Conservation (phyloP, 2,888 invertebrate species). For the Drosophila peninsularis region DNA sequence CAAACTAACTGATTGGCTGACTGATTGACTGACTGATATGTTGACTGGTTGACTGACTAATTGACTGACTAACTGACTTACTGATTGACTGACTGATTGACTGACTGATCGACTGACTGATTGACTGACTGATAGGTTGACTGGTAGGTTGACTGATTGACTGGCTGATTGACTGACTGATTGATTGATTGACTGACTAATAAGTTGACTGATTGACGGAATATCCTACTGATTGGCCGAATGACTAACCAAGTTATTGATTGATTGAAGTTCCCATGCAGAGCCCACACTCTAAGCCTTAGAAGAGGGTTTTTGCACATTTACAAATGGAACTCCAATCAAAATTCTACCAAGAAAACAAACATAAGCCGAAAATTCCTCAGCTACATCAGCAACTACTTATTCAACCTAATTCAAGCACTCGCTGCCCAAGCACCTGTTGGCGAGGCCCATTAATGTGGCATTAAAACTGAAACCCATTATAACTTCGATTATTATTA, state of each 20-base stretch:
- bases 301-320: no score
- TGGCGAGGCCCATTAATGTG: not conserved
- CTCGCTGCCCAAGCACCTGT: slow-evolving; percentile 1
- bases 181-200: not conserved
- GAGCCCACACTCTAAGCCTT: not conserved
- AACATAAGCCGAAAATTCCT: no score
- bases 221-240: not conserved
- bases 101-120: no score
- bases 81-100: not conserved
- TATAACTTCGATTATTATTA: slow-evolving; percentile 3
- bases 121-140: no score
- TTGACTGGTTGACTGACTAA: no score
- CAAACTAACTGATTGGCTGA: no score
- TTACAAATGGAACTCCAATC: no score
- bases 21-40: no score
- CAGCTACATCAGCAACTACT: not conserved
- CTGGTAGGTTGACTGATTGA: no score
- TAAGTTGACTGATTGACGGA: not conserved
- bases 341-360: no score
- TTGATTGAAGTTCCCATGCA: not conserved
- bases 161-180: not conserved
- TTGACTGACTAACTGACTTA: no score
- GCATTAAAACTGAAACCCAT: not conserved
- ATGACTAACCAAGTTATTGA: not conserved
- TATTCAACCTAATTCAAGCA: not conserved